phyloP scores from a whole-genome alignment of 2,888 invertebrate genomes.

The Iphiclides podalirius region DNA sequence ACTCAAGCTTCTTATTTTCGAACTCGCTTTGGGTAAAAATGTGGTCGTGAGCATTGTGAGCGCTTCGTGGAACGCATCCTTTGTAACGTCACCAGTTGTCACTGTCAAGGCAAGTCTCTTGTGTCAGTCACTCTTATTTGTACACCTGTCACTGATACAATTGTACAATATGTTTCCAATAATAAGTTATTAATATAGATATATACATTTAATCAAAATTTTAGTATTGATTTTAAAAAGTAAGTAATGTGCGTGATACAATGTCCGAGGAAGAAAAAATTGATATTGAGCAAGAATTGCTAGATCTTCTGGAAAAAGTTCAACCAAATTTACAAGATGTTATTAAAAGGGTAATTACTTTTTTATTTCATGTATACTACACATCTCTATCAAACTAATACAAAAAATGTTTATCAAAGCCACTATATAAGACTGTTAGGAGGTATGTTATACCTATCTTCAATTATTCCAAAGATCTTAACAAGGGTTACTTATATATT shows the following conservation, averaged over 20 bases:
- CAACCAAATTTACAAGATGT: conserved; percentile 80
- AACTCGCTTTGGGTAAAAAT: too few relatives aligned
- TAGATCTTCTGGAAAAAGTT: conserved; percentile 67
- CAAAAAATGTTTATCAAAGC: too few relatives aligned
- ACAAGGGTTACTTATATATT: too few relatives aligned
- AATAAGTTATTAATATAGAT: conserved; percentile 19
- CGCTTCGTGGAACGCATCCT: too few relatives aligned
- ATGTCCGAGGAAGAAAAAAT: conserved; percentile 62
- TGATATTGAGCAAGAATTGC: conserved; percentile 73
- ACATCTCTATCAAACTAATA: too few relatives aligned
- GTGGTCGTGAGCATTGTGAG: too few relatives aligned
- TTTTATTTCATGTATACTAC: conserved; percentile 13
- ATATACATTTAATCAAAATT: conserved; percentile 14
- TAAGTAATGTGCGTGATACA: conserved; percentile 43
- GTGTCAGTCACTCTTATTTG: conserved; percentile 10
- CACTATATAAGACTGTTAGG: too few relatives aligned
- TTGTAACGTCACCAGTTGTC: conserved; percentile 18
- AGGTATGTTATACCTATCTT: too few relatives aligned
- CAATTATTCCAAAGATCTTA: too few relatives aligned
- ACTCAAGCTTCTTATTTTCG: too few relatives aligned
- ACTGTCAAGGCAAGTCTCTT: not conserved
- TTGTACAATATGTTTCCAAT: conserved; percentile 37
- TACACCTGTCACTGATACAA: not conserved
- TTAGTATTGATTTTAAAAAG: conserved; percentile 19
- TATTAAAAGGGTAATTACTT: conserved; percentile 78